Evolutionary conservation across 2,888 invertebrate species (phyloP).

Genomic region (Ellobium chinense): DNA sequence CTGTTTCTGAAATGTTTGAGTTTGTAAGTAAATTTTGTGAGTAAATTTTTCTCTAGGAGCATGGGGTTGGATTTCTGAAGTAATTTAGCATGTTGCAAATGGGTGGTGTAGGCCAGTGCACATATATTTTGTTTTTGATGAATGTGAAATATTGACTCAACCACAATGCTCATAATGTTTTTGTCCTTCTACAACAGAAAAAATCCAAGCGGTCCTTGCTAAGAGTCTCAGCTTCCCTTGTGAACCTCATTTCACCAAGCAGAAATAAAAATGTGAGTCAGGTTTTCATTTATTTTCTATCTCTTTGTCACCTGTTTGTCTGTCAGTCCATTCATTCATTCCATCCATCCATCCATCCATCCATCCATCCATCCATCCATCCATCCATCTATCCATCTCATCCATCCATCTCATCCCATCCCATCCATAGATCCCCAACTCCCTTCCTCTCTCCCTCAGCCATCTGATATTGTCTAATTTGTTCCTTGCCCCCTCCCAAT

Average conservation of each 20-base stretch:
- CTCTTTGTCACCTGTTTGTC: no score
- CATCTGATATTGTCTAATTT: background rate
- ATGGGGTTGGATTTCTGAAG: no score
- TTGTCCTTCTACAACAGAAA: no score
- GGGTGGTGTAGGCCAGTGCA: no score
- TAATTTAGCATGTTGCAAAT: no score
- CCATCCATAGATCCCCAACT: background rate
- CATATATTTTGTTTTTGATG: no score
- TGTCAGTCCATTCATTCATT: background rate
- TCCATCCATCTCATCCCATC: background rate
- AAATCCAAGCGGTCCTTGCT: constrained; percentile 62
- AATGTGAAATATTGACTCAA: no score
- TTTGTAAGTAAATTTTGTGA: no score
- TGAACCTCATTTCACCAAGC: constrained; percentile 68
- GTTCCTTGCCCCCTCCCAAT: background rate
- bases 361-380: background rate
- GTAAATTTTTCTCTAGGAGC: no score
- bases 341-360: background rate
- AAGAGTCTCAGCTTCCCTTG: constrained; percentile 67
- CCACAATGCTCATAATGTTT: no score
- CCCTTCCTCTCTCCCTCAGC: background rate
- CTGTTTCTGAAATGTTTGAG: no score
- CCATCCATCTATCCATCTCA: background rate
- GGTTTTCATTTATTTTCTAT: background rate
- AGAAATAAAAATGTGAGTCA: constrained; percentile 53